Evolutionary conservation across 2,888 invertebrate species (phyloP).

Genomic region (Agrotis puta): DNA sequence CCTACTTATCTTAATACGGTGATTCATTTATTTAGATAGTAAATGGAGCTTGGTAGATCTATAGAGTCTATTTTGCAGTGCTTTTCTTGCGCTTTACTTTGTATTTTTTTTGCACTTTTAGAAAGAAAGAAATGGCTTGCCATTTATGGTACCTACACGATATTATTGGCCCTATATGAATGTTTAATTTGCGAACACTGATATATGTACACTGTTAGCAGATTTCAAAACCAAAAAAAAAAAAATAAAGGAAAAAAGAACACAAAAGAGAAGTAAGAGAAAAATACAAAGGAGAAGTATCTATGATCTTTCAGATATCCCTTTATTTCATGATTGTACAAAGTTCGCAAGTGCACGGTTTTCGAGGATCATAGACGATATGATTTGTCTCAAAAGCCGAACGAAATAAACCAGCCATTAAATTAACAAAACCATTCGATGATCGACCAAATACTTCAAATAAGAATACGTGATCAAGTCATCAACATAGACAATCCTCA

Average conservation of each 20-base stretch:
- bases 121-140: too few relatives aligned
- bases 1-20: constrained; percentile 45
- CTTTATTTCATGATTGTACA: too few relatives aligned
- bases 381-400: not conserved
- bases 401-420: not conserved
- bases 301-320: too few relatives aligned
- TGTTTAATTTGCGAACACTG: too few relatives aligned
- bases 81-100: not conserved
- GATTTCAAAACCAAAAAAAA: too few relatives aligned
- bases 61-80: not conserved
- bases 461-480: constrained; percentile 49
- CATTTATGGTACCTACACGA: too few relatives aligned
- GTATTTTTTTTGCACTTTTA: not conserved
- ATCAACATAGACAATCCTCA: constrained; percentile 40
- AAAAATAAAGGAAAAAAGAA: too few relatives aligned
- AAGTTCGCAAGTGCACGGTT: too few relatives aligned
- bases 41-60: not conserved
- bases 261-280: too few relatives aligned
- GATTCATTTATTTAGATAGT: constrained; percentile 45
- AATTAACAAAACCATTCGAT: constrained; percentile 6
- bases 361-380: not conserved
- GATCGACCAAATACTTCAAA: constrained; percentile 15
- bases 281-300: too few relatives aligned
- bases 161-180: too few relatives aligned
- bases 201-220: too few relatives aligned